Base-by-base conservation (phyloP, 2,888 invertebrate species). In the Onchidella celtica region DNA sequence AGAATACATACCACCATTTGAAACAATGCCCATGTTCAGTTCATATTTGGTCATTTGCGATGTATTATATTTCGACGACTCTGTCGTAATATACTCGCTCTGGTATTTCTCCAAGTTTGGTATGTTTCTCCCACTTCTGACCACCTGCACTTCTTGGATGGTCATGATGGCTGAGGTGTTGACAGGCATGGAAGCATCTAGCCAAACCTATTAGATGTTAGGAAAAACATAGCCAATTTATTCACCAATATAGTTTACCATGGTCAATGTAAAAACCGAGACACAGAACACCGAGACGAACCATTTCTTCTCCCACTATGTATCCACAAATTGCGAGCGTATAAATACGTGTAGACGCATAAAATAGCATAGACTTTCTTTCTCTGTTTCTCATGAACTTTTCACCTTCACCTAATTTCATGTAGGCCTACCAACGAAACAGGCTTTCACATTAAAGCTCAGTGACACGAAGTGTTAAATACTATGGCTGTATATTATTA, bases 1-100 rank as follows among this genome's bases (percentile, higher is more conserved):
- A n/a, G n/a, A 21, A 70, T 17, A 38, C 68, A 73, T 84, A 90
- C 92, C 91, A 77, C 90, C 85, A 83, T 92, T 92, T 34, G 91
- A 90, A 9, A 92, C 84, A 17, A 90, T 86, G 57, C 90, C 90
- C 1, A 91, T 47, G 74, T 89, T 86, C 0, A 89, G 36, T 38
- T 70, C 83, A 0, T 82, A 90, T 24, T 85, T 84, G 75, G 89
- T 88, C 27, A 85, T 85, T 84, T 92, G 90, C 47, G 89, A 85
- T 6, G 83, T 87, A 29, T 83, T 84, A 4, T 85, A 63, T 0
- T 87, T 82, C 24, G 88, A 88, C 29, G 86, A 88, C 76, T 83
- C 86, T 0, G 81, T 78, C 0, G 86, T 83, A 1, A 70, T 84
- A 40, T 85, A 87, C 2, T 78, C 81, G 17, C 85, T 73, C 6